phyloP scores from a whole-genome alignment of 1,140 invertebrate genomes.

The Cydia amplana region DNA sequence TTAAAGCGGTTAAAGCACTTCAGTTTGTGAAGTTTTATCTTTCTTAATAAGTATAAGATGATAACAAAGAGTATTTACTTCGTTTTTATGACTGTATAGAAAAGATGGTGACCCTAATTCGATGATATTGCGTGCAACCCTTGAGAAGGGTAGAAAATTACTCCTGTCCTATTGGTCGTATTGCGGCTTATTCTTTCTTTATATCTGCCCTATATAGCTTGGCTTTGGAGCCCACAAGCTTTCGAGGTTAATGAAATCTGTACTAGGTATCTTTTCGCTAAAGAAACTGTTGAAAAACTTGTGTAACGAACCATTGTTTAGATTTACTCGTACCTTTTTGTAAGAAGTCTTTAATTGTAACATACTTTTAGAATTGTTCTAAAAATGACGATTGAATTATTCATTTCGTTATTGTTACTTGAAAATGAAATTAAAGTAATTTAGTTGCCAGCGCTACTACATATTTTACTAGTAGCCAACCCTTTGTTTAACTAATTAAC shows the following conservation, averaged over 20 bases:
- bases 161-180: conserved; percentile 18
- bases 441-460: background rate
- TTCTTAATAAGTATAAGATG: background rate
- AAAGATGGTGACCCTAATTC: conserved; percentile 24
- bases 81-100: background rate
- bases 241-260: conserved; percentile 24
- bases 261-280: background rate
- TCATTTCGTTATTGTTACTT: background rate
- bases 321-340: background rate
- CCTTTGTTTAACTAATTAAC: background rate
- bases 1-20: background rate
- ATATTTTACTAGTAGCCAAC: background rate
- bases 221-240: conserved; percentile 4
- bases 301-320: background rate
- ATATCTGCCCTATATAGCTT: conserved; percentile 18
- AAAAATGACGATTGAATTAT: background rate
- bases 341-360: too few species aligned
- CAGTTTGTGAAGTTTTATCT: background rate
- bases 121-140: conserved; percentile 7
- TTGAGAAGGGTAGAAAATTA: conserved; percentile 23
- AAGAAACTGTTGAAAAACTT: background rate
- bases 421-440: background rate
- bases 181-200: conserved; percentile 17
- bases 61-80: background rate
- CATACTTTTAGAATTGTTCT: too few species aligned